These are phyloP conservation scores for Gastracanthus pulcherrimus DNA, from an alignment of 2,888 invertebrate genomes.

Conservation along the genomic window DNA sequence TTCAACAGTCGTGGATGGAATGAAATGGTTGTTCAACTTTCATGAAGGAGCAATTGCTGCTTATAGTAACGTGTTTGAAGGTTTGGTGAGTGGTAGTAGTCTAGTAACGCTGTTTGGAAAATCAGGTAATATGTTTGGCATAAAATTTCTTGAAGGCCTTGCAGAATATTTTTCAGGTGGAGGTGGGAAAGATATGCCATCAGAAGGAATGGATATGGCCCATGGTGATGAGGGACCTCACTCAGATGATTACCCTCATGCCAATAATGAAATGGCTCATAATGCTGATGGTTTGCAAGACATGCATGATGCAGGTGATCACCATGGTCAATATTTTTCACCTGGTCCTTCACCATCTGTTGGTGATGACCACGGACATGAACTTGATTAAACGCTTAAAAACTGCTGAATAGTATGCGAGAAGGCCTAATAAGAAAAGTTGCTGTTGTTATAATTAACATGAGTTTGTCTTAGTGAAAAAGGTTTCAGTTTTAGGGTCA, in stretches of 20 bases:
- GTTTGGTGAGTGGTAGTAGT: slow-evolving; percentile 54
- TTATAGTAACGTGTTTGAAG: slow-evolving; percentile 56
- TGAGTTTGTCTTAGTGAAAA: slow-evolving; percentile 3
- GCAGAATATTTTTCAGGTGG: slow-evolving; percentile 56
- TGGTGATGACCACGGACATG: slow-evolving; percentile 49
- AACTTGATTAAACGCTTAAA: slow-evolving; percentile 39
- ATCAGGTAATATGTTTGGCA: slow-evolving; percentile 57
- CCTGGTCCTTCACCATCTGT: slow-evolving; percentile 55
- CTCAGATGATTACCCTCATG: too few species aligned
- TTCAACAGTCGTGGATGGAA: slow-evolving; percentile 54
- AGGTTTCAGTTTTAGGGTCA: slow-evolving; percentile 51
- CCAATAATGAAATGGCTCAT: slow-evolving; percentile 43
- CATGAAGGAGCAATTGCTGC: slow-evolving; percentile 56
- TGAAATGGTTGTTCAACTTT: slow-evolving; percentile 56
- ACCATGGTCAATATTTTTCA: slow-evolving; percentile 54
- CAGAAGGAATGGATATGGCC: slow-evolving; percentile 55
- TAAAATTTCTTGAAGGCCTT: slow-evolving; percentile 56
- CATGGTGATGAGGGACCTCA: slow-evolving; percentile 48
- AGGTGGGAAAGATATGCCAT: slow-evolving; percentile 54
- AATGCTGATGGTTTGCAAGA: slow-evolving; percentile 54
- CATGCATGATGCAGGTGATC: slow-evolving; percentile 53
- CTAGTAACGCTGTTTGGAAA: slow-evolving; percentile 53
- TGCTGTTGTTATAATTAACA: too few species aligned
- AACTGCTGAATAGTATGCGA: too few species aligned
- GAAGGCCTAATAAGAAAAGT: too few species aligned